A percentile compares a stretch with the other conserved stretches of the same genome.
Evolutionary conservation across 2,888 invertebrate species (phyloP).

Genomic region (Acleris sparsana): DNA sequence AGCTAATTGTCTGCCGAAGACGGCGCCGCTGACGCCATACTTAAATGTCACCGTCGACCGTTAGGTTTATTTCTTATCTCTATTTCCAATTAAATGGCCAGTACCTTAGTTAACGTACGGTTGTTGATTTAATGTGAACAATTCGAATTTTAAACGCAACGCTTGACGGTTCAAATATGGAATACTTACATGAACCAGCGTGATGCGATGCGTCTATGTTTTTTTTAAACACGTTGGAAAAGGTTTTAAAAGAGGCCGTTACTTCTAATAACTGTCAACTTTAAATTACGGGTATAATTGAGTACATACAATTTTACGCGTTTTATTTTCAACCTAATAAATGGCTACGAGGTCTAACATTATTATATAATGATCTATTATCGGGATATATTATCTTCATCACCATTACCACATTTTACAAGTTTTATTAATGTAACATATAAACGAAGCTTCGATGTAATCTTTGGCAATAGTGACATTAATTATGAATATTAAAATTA

Average conservation of each 20-base stretch:
- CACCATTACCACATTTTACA: too few relatives aligned
- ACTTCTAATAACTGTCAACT: too few relatives aligned
- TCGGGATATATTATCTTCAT: too few relatives aligned
- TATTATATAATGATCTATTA: too few relatives aligned
- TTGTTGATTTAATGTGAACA: conserved; percentile 32
- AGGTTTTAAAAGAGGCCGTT: too few relatives aligned
- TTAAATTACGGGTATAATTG: too few relatives aligned
- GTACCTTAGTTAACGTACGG: conserved; percentile 31
- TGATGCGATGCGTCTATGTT: not conserved
- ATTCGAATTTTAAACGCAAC: conserved; percentile 26
- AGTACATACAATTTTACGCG: too few relatives aligned
- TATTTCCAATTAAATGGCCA: conserved; percentile 37
- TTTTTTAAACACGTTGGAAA: too few relatives aligned
- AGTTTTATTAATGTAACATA: not conserved
- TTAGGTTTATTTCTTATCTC: conserved; percentile 44
- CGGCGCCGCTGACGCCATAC: conserved; percentile 54
- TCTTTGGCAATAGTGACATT: conserved; percentile 7
- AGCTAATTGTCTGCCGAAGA: conserved; percentile 72
- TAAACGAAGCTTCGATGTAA: not conserved
- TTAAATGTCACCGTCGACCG: conserved; percentile 68
- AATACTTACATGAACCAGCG: not conserved
- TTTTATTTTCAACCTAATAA: too few relatives aligned
- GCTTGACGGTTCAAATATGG: conserved; percentile 21
- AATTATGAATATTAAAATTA: conserved; percentile 1
- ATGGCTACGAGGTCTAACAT: too few relatives aligned